Percentiles rank a stretch among this genome's conserved stretches.
Conservation (phyloP, 2,888 invertebrate species). For the Lasius fuliginosus region DNA sequence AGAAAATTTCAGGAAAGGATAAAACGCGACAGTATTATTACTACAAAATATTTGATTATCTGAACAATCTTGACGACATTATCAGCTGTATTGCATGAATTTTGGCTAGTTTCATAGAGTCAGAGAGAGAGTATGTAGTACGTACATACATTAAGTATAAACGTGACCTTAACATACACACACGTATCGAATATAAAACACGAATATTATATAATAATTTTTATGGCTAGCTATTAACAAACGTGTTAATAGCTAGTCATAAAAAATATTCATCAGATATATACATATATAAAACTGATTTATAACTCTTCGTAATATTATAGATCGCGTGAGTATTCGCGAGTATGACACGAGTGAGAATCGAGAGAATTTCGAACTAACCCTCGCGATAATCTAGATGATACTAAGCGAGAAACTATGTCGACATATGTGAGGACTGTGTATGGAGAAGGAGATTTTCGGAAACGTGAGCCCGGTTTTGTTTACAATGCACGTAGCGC, state of each 20-base stretch:
- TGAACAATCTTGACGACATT: not conserved
- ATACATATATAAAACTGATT: no score
- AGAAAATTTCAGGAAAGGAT: not conserved
- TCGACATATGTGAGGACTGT: not conserved
- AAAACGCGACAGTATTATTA: constrained; percentile 8
- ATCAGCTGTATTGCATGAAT: not conserved
- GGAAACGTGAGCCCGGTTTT: not conserved
- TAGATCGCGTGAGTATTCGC: not conserved
- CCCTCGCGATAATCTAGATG: not conserved
- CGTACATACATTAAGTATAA: not conserved
- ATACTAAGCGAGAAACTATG: not conserved
- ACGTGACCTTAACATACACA: not conserved
- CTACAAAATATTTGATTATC: not conserved
- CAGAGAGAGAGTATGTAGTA: not conserved
- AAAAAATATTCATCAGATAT: no score
- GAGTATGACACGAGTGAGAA: not conserved
- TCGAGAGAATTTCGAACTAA: not conserved
- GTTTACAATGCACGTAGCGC: not conserved
- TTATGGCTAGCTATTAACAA: not conserved
- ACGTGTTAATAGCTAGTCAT: no score
- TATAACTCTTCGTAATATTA: not conserved
- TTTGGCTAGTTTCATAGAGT: not conserved
- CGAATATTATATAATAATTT: not conserved
- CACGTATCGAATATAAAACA: not conserved
- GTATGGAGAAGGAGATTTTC: not conserved